Percentiles rank a stretch among this genome's conserved stretches.
phyloP scores from a whole-genome alignment of 23 tunicate genomes.

The Halocynthia aurantium region DNA sequence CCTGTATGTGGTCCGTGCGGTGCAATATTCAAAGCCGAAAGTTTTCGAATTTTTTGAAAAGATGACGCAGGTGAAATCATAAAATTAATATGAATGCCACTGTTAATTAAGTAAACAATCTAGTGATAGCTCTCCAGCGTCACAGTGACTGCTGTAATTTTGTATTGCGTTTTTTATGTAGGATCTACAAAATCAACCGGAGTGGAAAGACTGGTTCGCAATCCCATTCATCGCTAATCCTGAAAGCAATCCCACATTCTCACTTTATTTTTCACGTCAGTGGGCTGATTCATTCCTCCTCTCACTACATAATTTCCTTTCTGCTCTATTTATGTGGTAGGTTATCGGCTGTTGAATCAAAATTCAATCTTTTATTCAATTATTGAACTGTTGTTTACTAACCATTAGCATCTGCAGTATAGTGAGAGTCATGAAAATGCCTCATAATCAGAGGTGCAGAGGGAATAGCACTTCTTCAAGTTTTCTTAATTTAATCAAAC shows the following conservation, averaged over 20 bases:
- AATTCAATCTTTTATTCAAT: too few relatives aligned
- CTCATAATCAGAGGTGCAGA: too few relatives aligned
- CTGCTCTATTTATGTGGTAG: slow-evolving; percentile 23
- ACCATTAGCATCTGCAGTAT: too few relatives aligned
- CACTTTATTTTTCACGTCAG: slow-evolving; percentile 47
- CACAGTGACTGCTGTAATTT: not conserved
- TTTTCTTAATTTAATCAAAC: too few relatives aligned
- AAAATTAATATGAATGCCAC: too few relatives aligned
- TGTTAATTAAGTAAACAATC: too few relatives aligned
- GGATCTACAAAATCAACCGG: slow-evolving; percentile 38
- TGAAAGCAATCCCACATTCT: slow-evolving; percentile 46
- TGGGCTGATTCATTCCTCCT: slow-evolving; percentile 76
- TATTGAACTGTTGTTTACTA: too few relatives aligned
- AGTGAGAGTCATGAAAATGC: too few relatives aligned
- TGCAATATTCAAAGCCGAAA: slow-evolving; percentile 57
- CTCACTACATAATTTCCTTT: slow-evolving; percentile 60
- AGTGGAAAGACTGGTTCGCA: slow-evolving; percentile 87
- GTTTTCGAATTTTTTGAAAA: slow-evolving; percentile 67
- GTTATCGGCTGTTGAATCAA: too few relatives aligned
- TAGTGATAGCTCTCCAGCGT: too few relatives aligned
- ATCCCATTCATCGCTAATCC: slow-evolving; percentile 50
- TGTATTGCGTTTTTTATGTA: not conserved
- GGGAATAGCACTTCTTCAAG: too few relatives aligned
- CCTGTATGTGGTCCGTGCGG: slow-evolving; percentile 45
- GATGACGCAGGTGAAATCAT: not conserved